Percentiles rank a stretch among this genome's conserved stretches.
These are phyloP conservation scores for Zenarchopterus dispar DNA, from an alignment of 2,797 vertebrate genomes.

Conservation along the genomic window DNA sequence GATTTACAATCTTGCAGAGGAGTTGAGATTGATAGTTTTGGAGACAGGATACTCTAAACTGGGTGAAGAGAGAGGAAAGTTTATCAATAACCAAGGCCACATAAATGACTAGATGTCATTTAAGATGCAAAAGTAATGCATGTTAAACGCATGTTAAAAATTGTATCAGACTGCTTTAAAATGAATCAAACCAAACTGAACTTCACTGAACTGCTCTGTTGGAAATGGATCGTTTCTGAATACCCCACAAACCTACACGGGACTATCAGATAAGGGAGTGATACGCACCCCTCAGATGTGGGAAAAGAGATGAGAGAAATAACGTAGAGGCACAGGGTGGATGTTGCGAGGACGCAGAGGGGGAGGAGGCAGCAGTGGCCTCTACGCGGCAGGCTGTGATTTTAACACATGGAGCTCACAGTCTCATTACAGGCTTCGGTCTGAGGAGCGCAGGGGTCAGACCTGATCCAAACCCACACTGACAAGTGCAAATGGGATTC, in stretches of 20 bases:
- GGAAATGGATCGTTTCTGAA: too few species aligned
- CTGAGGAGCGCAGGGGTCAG: constrained; percentile 76
- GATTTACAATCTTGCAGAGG: too few species aligned
- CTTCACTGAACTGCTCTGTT: too few species aligned
- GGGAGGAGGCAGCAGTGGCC: constrained; percentile 58
- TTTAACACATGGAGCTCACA: constrained; percentile 69
- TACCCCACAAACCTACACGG: too few species aligned
- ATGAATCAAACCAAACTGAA: too few species aligned
- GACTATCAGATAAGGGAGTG: too few species aligned
- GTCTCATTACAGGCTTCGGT: constrained; percentile 74
- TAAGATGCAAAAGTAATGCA: background rate
- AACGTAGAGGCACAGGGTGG: constrained; percentile 23
- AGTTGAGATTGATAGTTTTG: too few species aligned
- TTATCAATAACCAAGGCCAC: background rate
- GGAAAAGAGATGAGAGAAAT: constrained; percentile 13
- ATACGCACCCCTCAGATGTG: background rate
- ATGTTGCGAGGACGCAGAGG: constrained; percentile 26
- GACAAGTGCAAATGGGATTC: constrained; percentile 85
- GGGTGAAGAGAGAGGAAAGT: too few species aligned
- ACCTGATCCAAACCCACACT: constrained; percentile 79
- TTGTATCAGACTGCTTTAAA: too few species aligned
- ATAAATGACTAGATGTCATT: background rate
- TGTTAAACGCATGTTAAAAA: background rate
- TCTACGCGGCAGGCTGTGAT: constrained; percentile 53
- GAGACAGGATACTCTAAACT: too few species aligned